Evolutionary conservation across 2,113 vertebrate genomes (phyloP).

Genomic region (Pseudorasbora parva): DNA sequence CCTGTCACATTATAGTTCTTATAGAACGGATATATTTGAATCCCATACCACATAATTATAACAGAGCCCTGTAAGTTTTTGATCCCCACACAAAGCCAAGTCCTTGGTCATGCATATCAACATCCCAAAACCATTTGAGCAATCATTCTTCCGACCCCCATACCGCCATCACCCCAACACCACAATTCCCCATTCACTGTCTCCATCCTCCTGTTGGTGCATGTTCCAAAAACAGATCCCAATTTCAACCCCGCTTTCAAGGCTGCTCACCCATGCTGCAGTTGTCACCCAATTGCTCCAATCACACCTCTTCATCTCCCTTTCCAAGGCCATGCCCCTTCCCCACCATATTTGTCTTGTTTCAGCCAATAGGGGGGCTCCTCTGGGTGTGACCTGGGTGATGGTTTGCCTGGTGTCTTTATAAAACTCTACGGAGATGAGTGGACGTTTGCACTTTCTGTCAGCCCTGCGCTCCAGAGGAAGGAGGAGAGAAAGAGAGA

Average conservation of each 20-base stretch:
- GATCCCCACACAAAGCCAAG: background rate
- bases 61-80: background rate
- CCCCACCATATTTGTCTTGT: conserved; percentile 63
- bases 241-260: conserved; percentile 34
- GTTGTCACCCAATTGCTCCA: conserved; percentile 69
- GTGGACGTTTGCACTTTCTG: conserved; percentile 79
- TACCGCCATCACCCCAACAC: background rate
- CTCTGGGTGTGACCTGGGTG: conserved; percentile 64
- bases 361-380: conserved; percentile 71
- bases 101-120: conserved; percentile 42
- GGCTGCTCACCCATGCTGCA: conserved; percentile 60
- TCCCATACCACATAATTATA: background rate
- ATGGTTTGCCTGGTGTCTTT: conserved; percentile 70
- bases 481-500: conserved; percentile 68
- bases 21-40: background rate
- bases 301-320: conserved; percentile 21
- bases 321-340: conserved; percentile 62
- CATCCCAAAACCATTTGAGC: conserved; percentile 57
- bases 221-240: conserved; percentile 54
- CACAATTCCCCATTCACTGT: conserved; percentile 45
- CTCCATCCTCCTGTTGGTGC: conserved; percentile 49
- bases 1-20: background rate
- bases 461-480: conserved; percentile 70
- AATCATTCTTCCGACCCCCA: conserved; percentile 33
- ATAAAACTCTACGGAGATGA: conserved; percentile 78